These are phyloP conservation scores for Saguinus midas DNA, from an alignment of 2,113 vertebrate genomes.

Conservation along the genomic window DNA sequence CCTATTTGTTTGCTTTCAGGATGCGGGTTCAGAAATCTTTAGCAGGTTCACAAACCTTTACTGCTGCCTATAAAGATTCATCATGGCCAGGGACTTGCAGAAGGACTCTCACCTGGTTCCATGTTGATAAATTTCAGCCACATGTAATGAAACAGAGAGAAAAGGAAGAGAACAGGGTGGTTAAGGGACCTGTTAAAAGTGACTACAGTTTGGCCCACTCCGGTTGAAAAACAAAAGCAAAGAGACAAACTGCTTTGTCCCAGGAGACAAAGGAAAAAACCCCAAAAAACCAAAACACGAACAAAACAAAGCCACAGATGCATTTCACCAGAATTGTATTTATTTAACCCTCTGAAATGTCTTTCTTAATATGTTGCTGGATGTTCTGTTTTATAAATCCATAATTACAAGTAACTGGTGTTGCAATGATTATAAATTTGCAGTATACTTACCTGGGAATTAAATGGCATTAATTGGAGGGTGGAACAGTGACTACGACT, in stretches of 20 bases:
- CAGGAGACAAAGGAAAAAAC: background rate
- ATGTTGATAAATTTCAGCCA: background rate
- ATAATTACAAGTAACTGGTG: constrained; percentile 32
- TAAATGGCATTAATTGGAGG: constrained; percentile 32
- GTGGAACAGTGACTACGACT: background rate
- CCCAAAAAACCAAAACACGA: background rate
- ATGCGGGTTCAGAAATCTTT: background rate
- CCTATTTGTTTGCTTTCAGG: background rate
- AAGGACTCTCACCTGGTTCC: no score
- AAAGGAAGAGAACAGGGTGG: background rate
- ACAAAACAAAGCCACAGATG: background rate
- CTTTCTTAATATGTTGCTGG: constrained; percentile 16
- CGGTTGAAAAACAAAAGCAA: background rate
- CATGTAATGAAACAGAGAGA: background rate
- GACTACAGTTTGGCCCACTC: background rate
- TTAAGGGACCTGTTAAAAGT: background rate
- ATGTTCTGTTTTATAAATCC: constrained; percentile 38
- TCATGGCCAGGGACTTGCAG: background rate
- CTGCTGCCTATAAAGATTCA: background rate
- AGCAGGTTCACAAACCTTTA: background rate
- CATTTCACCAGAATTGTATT: background rate
- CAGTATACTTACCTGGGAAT: background rate
- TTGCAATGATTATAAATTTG: background rate
- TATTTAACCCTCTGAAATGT: background rate
- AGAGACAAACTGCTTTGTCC: constrained; percentile 45